Conservation (phyloP, 2,888 invertebrate genomes). For the Lasioglossum lativentre region DNA sequence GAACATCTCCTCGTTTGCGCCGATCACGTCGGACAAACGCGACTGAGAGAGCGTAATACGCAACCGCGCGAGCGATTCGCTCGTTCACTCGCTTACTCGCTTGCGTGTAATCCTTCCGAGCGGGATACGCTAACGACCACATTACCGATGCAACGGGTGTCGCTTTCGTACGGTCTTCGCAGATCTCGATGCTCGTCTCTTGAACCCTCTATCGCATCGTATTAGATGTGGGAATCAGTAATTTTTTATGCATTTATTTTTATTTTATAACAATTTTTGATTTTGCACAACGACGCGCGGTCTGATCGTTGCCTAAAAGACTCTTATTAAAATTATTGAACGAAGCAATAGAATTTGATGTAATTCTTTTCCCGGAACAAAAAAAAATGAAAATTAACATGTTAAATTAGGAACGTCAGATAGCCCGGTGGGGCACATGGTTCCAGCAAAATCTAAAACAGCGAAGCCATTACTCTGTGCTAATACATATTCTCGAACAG, state of each 20-base stretch:
- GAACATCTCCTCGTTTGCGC: constrained; percentile 80
- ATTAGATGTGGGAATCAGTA: neutral
- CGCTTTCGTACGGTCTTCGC: constrained; percentile 4
- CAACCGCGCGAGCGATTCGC: constrained; percentile 56
- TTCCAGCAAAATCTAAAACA: neutral
- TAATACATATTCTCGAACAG: neutral
- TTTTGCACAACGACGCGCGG: too few species aligned
- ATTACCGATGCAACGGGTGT: constrained; percentile 60
- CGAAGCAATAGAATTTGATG: too few species aligned
- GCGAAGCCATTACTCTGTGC: neutral
- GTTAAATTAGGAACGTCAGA: neutral
- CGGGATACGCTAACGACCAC: constrained; percentile 58
- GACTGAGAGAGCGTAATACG: constrained; percentile 69
- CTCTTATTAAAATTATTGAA: too few species aligned
- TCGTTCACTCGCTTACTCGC: neutral
- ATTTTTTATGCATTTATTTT: too few species aligned
- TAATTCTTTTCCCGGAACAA: neutral
- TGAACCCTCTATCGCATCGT: neutral
- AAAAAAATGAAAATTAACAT: too few species aligned
- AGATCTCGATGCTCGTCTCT: neutral
- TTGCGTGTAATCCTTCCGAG: constrained; percentile 58
- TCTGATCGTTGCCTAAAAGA: too few species aligned
- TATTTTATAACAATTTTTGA: too few species aligned
- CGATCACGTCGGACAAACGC: constrained; percentile 79
- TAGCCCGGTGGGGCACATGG: neutral